phyloP scores from a whole-genome alignment of 1,140 invertebrate species.

The Notospermus geniculatus region DNA sequence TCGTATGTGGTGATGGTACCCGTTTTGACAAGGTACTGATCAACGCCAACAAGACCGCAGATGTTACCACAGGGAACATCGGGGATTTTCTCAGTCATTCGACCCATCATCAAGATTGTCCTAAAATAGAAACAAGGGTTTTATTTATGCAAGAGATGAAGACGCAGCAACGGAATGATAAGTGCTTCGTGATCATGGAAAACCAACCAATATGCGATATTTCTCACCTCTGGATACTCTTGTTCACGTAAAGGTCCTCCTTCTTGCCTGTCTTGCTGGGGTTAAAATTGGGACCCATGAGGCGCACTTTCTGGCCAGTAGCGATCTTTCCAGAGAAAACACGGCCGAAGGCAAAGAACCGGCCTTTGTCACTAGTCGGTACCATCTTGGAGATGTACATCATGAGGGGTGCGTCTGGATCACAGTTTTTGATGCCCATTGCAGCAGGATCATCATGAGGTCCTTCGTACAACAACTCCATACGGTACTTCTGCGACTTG shows the following conservation, averaged over 20 bases:
- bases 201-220: not conserved
- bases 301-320: constrained; percentile 83
- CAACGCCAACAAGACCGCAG: constrained; percentile 98
- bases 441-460: constrained; percentile 96
- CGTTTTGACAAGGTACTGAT: constrained; percentile 99
- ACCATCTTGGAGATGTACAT: constrained; percentile 99
- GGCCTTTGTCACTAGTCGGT: constrained; percentile 97
- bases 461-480: constrained; percentile 86
- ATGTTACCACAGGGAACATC: constrained; percentile 99
- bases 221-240: constrained; percentile 82
- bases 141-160: constrained; percentile 1
- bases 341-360: constrained; percentile 99
- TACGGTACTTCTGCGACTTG: constrained; percentile 97
- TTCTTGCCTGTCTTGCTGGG: constrained; percentile 99
- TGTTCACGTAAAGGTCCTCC: constrained; percentile 93
- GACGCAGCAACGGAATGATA: not conserved
- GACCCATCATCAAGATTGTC: constrained; percentile 99
- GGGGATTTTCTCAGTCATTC: constrained; percentile 98
- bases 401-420: constrained; percentile 96
- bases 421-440: constrained; percentile 82
- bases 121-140: constrained; percentile 53
- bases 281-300: constrained; percentile 90
- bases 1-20: constrained; percentile 99
- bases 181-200: no score
- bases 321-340: constrained; percentile 95